Evolutionary conservation across 1,140 invertebrate species (phyloP).

Genomic region (Pararge aegeria): DNA sequence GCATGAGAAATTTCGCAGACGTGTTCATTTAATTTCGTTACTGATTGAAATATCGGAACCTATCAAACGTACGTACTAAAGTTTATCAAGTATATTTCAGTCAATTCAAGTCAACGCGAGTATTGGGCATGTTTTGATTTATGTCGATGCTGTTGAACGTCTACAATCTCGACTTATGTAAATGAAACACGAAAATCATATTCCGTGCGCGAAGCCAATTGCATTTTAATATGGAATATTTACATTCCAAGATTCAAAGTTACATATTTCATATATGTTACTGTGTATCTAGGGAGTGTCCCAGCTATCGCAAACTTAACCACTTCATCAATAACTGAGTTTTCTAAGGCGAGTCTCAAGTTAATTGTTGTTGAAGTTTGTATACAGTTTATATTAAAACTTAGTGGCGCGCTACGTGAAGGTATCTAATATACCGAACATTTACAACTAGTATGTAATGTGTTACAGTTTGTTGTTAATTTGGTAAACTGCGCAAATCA

Average conservation of each 20-base stretch:
- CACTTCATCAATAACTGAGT: constrained; percentile 26
- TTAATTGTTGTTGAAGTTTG: constrained; percentile 28
- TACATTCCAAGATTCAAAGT: background rate
- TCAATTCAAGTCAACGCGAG: background rate
- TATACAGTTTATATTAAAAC: constrained; percentile 16
- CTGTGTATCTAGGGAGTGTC: constrained; percentile 12
- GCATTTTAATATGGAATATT: constrained; percentile 3
- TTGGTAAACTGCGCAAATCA: too few species aligned
- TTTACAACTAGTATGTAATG: too few species aligned
- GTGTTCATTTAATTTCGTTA: too few species aligned
- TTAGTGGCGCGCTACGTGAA: constrained; percentile 4
- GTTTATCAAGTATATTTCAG: background rate
- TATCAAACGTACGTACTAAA: background rate
- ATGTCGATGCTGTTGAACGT: background rate
- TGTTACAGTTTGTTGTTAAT: too few species aligned
- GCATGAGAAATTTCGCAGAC: too few species aligned
- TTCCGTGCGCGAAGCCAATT: background rate
- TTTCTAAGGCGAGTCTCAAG: constrained; percentile 12
- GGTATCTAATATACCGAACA: constrained; percentile 4
- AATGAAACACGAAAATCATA: background rate
- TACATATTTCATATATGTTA: constrained; percentile 10
- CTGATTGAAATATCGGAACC: too few species aligned
- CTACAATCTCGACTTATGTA: constrained; percentile 1
- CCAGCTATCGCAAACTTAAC: constrained; percentile 14
- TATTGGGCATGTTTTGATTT: background rate